These are phyloP conservation scores for Heteractis magnifica DNA, from an alignment of 92 coral and sea anemone genomes.

Conservation along the genomic window DNA sequence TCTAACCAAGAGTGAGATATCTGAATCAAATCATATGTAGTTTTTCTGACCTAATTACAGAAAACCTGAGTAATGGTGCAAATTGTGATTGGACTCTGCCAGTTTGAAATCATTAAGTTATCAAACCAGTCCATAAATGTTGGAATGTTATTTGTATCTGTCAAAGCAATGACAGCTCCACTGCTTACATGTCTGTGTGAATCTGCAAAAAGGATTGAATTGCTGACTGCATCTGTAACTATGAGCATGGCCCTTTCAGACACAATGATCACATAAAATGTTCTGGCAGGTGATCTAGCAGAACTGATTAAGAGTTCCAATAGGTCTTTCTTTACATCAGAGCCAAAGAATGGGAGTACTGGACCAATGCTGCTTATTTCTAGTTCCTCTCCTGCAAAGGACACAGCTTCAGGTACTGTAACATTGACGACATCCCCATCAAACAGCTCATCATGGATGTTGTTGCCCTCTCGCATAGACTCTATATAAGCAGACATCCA, in stretches of 20 bases:
- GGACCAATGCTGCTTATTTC: background rate
- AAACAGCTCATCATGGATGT: slow-evolving; percentile 12
- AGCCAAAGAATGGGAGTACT: background rate
- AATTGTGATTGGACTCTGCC: too few species aligned
- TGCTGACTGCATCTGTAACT: background rate
- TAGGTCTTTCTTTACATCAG: background rate
- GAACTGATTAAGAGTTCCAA: background rate
- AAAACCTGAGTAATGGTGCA: too few species aligned
- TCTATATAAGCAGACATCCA: background rate
- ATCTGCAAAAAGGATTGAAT: slow-evolving; percentile 19
- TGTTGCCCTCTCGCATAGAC: slow-evolving; percentile 2
- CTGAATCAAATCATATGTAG: too few species aligned
- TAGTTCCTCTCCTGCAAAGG: background rate
- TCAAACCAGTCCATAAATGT: slow-evolving; percentile 21
- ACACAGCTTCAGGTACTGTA: slow-evolving; percentile 4
- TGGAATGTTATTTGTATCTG: background rate
- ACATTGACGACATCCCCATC: background rate
- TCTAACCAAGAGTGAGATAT: too few species aligned
- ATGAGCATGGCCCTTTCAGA: slow-evolving; percentile 23
- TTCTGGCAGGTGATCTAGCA: background rate
- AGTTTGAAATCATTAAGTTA: slow-evolving; percentile 22
- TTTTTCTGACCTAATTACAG: too few species aligned
- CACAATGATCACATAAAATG: slow-evolving; percentile 16
- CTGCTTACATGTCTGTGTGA: slow-evolving; percentile 20
- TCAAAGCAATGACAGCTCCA: slow-evolving; percentile 32